Evolutionary conservation across 1,140 invertebrate genomes (phyloP).

Genomic region (Ostrea edulis): DNA sequence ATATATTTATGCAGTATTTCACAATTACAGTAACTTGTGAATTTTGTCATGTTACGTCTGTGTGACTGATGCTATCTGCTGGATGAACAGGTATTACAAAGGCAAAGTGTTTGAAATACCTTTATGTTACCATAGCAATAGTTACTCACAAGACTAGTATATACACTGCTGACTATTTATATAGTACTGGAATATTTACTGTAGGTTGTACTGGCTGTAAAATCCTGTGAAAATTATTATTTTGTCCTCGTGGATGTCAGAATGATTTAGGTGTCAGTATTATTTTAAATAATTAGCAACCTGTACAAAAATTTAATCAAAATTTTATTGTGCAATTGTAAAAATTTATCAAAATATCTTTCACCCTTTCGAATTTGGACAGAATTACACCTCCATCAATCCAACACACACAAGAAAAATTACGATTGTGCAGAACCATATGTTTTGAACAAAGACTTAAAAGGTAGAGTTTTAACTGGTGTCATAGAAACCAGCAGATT

Average conservation of each 20-base stretch:
- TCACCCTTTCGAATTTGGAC: not conserved
- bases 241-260: too few species aligned
- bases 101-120: not conserved
- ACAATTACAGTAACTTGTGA: too few species aligned
- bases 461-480: not conserved
- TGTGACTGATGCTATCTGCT: not conserved
- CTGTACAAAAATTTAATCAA: too few species aligned
- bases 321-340: not conserved
- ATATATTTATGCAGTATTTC: too few species aligned
- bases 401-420: not conserved
- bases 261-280: too few species aligned
- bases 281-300: too few species aligned
- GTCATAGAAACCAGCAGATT: not conserved
- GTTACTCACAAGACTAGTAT: too few species aligned
- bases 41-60: too few species aligned
- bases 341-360: not conserved
- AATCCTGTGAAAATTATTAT: not conserved
- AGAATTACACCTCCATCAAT: not conserved
- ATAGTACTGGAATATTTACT: not conserved
- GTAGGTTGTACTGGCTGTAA: not conserved
- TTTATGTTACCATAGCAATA: slow-evolving; percentile 6
- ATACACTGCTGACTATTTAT: too few species aligned
- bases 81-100: not conserved
- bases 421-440: not conserved
- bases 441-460: not conserved